phyloP scores from a whole-genome alignment of 2,113 vertebrate species.

The Trochalopteron elliotii region DNA sequence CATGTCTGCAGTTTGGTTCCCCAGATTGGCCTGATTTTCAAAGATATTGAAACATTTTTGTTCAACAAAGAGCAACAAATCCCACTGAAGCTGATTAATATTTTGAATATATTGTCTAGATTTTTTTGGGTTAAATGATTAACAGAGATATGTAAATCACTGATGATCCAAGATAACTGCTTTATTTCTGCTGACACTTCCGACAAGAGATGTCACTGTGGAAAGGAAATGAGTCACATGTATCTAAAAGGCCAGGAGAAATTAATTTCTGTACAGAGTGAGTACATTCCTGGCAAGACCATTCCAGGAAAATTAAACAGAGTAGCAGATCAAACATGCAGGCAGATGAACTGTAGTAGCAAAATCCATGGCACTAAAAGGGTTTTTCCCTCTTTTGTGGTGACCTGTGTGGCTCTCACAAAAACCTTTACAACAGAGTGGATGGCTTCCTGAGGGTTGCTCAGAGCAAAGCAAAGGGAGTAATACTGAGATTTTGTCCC shows the following conservation, averaged over 20 bases:
- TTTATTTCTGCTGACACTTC: background rate
- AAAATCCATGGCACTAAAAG: background rate
- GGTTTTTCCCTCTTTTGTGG: background rate
- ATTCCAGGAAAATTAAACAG: background rate
- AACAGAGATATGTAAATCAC: background rate
- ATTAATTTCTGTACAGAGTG: background rate
- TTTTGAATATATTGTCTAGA: constrained; percentile 3
- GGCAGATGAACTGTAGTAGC: background rate
- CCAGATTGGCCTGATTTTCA: background rate
- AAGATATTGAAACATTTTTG: background rate
- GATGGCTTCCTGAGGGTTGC: background rate
- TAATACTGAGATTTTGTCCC: background rate
- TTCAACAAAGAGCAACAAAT: background rate
- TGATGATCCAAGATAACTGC: background rate
- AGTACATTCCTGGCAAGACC: constrained; percentile 10
- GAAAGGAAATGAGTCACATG: constrained; percentile 33
- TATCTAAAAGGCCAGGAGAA: constrained; percentile 15
- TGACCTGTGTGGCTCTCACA: background rate
- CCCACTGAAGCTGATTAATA: background rate
- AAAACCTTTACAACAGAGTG: background rate
- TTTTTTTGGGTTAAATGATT: background rate
- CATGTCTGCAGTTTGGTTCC: background rate
- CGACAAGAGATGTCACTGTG: background rate
- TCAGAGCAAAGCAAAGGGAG: background rate
- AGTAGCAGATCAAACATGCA: background rate